Conservation (phyloP, 1,140 invertebrate genomes). For the Bombus difficillimus region DNA sequence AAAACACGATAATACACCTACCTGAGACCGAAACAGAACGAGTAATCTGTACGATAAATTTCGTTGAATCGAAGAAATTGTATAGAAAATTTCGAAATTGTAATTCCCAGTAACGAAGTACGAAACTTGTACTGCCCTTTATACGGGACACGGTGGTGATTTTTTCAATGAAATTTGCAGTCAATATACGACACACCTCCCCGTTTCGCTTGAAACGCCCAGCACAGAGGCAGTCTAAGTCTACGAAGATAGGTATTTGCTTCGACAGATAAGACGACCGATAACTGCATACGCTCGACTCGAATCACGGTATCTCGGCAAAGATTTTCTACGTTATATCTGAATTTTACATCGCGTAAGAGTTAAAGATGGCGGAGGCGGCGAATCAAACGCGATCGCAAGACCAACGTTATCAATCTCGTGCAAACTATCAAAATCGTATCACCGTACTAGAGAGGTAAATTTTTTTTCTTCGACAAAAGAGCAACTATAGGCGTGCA, state of each 20-base stretch:
- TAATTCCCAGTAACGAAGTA: fast-evolving
- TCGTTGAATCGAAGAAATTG: no score
- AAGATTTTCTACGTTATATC: slow-evolving; percentile 13
- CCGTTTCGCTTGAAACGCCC: slow-evolving; percentile 15
- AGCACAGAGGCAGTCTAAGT: slow-evolving; percentile 34
- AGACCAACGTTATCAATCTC: not conserved
- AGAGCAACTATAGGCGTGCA: no score
- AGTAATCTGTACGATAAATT: no score
- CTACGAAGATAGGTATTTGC: slow-evolving; percentile 52
- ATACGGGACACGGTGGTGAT: no score
- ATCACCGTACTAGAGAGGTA: no score
- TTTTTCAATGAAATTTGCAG: not conserved
- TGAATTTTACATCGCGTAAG: not conserved
- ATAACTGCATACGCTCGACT: slow-evolving; percentile 42
- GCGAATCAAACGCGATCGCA: not conserved
- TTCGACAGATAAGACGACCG: slow-evolving; percentile 55
- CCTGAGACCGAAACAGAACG: fast-evolving
- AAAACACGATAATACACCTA: fast-evolving
- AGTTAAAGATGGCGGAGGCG: slow-evolving; percentile 27
- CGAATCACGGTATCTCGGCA: slow-evolving; percentile 23
- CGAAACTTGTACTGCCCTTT: no score
- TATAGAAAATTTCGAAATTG: fast-evolving
- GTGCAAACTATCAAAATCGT: not conserved
- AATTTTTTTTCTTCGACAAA: not conserved
- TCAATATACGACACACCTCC: slow-evolving; percentile 33